Base-by-base conservation (phyloP, 2,113 vertebrate genomes). In the Syrrhaptes paradoxus region DNA sequence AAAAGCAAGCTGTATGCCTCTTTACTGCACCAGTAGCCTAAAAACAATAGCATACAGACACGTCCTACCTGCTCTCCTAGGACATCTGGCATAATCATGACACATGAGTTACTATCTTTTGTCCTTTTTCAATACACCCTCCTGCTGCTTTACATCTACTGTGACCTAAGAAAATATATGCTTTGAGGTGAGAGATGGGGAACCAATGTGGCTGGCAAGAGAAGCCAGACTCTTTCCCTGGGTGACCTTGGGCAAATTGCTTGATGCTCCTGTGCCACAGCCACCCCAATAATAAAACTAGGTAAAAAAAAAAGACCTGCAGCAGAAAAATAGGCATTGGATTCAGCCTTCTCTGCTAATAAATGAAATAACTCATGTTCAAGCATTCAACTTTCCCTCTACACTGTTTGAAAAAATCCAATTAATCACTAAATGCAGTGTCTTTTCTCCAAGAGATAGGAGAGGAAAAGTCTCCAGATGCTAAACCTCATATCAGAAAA, bases 191-290 rank as follows among this genome's bases (percentile, higher is more conserved):
- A 77, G 24, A 76, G 38, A 21, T 63, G 82, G 55, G 70, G 46
- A 49, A 72, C 32, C 51, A 82, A 7, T 4, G 45, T 52, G 66
- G 63, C 61, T 46, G 32, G 66, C 51, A 78, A 85, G 89, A 86
- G 75, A 85, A 93, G 31, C 58, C 55, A 94, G 63, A 34, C 38
- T 26, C 8, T 28, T 90, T 90, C 63, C 91, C 76, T 1, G 2
- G 57, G 51, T 89, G 79, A 95, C 90, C 90, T 95, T 96, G 94
- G 82, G 7, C 79, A 93, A 92, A 91, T 31, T 90, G 82, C 48
- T 95, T 70, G 90, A 85, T 2, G 21, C 49, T 76, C n/a, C 62
- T 32, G 17, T 90, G 59, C 82, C 67, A 94, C n/a, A 85, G 43
- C 43, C 71, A 90, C 17, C 41, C 38, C 41, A 78, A 55, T 9